Evolutionary conservation across 2,888 invertebrate species (phyloP).

Genomic region (Alloscopus bannaensis): DNA sequence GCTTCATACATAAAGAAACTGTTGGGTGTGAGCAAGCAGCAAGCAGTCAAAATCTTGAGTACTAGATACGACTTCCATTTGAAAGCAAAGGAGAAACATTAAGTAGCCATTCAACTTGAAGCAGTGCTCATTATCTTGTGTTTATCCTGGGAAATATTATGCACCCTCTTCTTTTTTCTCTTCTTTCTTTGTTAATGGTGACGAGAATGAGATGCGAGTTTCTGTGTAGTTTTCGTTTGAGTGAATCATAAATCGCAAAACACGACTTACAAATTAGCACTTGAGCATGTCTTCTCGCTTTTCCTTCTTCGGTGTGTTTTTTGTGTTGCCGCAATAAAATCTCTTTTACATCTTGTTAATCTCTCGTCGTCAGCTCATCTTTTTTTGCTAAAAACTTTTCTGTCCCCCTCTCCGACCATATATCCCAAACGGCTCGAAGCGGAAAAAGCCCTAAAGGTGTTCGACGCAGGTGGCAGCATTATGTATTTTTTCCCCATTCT

Average conservation of each 20-base stretch:
- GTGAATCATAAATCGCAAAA: conserved; percentile 25
- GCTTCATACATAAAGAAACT: too few species aligned
- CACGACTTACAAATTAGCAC: conserved; percentile 57
- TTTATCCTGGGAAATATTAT: not conserved
- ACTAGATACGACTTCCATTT: too few species aligned
- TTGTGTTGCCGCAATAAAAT: conserved; percentile 3
- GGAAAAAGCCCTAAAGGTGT: conserved; percentile 49
- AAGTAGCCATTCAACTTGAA: conserved; percentile 56
- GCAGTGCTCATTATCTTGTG: conserved; percentile 37
- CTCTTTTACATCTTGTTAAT: conserved; percentile 14
- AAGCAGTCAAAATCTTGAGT: too few species aligned
- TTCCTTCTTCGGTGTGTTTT: conserved; percentile 1
- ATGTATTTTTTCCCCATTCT: conserved; percentile 58
- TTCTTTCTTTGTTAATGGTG: not conserved
- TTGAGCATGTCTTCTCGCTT: conserved; percentile 37
- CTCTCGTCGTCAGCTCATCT: conserved; percentile 21
- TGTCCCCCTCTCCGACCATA: not conserved
- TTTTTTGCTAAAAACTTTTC: not conserved
- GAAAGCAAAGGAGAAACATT: conserved; percentile 32
- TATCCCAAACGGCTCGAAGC: not conserved
- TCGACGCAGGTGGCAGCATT: conserved; percentile 52
- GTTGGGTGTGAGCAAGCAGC: too few species aligned
- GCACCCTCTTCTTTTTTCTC: not conserved
- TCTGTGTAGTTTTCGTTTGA: conserved; percentile 6
- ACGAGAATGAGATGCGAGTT: not conserved